phyloP scores from a whole-genome alignment of 2,888 invertebrate genomes.

The Tachina lurida region DNA sequence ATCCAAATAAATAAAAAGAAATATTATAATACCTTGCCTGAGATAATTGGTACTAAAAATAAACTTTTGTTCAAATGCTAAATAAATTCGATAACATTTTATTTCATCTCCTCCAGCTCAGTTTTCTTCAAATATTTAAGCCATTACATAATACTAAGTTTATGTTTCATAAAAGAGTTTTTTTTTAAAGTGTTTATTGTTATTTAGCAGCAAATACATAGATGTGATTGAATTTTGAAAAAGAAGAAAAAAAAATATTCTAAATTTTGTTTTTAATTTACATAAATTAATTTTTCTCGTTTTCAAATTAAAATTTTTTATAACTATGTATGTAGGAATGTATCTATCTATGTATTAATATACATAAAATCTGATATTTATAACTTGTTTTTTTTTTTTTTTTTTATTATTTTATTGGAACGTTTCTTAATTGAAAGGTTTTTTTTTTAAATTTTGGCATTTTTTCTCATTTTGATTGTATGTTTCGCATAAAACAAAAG shows the following conservation, averaged over 20 bases:
- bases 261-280: slow-evolving; percentile 66
- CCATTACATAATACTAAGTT: slow-evolving; percentile 48
- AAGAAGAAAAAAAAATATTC: slow-evolving; percentile 52
- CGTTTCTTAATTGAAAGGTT: slow-evolving; percentile 26
- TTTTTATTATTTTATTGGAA: slow-evolving; percentile 37
- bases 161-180: slow-evolving; percentile 17
- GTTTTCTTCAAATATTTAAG: slow-evolving; percentile 1
- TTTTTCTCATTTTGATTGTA: slow-evolving; percentile 4
- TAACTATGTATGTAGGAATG: background rate
- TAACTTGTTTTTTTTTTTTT: slow-evolving; percentile 55
- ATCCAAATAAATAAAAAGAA: background rate
- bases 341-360: background rate
- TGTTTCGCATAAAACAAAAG: slow-evolving; percentile 65
- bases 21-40: background rate
- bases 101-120: background rate
- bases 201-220: slow-evolving; percentile 39
- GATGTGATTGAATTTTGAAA: slow-evolving; percentile 1
- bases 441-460: slow-evolving; percentile 14
- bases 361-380: slow-evolving; percentile 14
- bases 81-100: slow-evolving; percentile 31
- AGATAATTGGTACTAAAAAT: background rate
- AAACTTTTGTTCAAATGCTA: background rate
- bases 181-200: background rate
- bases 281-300: slow-evolving; percentile 62
- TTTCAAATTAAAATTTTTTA: slow-evolving; percentile 28